Evolutionary conservation across 2,888 invertebrate species (phyloP).

Genomic region (Tachina grossa): DNA sequence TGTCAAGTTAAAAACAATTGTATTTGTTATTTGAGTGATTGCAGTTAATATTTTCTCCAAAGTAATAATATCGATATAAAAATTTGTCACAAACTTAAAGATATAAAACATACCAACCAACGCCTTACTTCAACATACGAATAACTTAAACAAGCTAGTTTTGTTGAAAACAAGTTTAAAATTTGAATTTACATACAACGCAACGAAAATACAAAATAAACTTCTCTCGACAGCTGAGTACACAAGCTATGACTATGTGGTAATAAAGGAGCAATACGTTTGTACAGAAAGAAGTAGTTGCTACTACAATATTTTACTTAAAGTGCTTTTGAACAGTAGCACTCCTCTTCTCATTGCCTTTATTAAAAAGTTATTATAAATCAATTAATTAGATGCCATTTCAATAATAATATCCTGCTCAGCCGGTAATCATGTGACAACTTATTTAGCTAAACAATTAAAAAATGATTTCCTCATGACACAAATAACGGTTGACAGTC

Average conservation of each 20-base stretch:
- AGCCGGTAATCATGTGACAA: not conserved
- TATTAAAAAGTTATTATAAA: not conserved
- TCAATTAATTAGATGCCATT: not conserved
- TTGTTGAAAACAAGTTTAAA: no score
- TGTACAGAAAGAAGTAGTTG: not conserved
- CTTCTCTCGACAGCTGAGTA: no score
- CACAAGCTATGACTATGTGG: no score
- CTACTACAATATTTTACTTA: not conserved
- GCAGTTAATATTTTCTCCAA: not conserved
- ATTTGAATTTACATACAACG: no score
- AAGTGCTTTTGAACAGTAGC: not conserved
- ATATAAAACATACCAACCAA: no score
- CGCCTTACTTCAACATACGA: no score
- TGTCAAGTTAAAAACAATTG: constrained; percentile 52
- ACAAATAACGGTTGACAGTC: constrained; percentile 15
- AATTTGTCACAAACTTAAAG: no score
- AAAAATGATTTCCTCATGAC: constrained; percentile 9
- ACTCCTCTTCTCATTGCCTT: no score
- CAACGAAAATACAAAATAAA: no score
- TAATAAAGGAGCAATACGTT: no score
- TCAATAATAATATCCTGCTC: constrained; percentile 14
- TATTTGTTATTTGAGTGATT: constrained; percentile 23
- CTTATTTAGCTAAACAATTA: constrained; percentile 13
- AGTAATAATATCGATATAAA: no score
- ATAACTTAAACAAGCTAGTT: no score